Evolutionary conservation across 1,140 invertebrate genomes (phyloP).

Genomic region (Zaprionus ornatus): DNA sequence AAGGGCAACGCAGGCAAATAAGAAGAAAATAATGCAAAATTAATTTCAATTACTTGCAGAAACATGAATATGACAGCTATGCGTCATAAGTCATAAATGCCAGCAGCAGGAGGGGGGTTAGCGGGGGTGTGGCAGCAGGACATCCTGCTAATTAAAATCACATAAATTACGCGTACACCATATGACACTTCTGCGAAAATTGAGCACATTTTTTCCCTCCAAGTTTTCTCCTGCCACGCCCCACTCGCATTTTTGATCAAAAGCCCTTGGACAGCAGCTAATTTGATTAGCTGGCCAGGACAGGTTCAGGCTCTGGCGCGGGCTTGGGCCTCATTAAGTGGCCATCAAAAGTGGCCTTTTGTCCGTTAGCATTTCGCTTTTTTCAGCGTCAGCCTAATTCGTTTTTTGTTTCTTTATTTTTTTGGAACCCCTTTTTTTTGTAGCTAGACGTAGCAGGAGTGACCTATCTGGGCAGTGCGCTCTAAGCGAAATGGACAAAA

Average conservation of each 20-base stretch:
- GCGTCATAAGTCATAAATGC: constrained; percentile 64
- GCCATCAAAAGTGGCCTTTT: constrained; percentile 52
- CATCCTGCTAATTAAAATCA: constrained; percentile 72
- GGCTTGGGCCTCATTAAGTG: constrained; percentile 63
- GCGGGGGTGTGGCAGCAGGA: constrained; percentile 12
- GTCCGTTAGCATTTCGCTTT: constrained; percentile 30
- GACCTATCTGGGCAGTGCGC: constrained; percentile 46
- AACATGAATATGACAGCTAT: constrained; percentile 78
- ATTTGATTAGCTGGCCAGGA: constrained; percentile 68
- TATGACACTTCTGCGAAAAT: constrained; percentile 59
- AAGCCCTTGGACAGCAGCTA: constrained; percentile 63
- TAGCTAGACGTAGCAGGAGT: constrained; percentile 10
- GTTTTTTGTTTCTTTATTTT: constrained; percentile 24
- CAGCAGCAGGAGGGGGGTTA: neutral
- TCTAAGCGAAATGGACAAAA: constrained; percentile 52
- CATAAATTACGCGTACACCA: constrained; percentile 77
- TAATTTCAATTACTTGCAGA: constrained; percentile 76
- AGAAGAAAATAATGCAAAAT: constrained; percentile 67
- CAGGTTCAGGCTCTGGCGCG: neutral
- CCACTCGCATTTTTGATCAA: constrained; percentile 63
- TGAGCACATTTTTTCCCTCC: constrained; percentile 47
- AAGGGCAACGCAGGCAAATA: neutral
- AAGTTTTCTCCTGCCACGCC: constrained; percentile 33
- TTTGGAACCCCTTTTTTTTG: constrained; percentile 18
- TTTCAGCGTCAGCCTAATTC: constrained; percentile 9